A percentile compares a stretch with the other conserved stretches of the same genome.
These are phyloP conservation scores for Gymnopithys bicolor DNA, from an alignment of 2,797 vertebrate species.

Conservation along the genomic window DNA sequence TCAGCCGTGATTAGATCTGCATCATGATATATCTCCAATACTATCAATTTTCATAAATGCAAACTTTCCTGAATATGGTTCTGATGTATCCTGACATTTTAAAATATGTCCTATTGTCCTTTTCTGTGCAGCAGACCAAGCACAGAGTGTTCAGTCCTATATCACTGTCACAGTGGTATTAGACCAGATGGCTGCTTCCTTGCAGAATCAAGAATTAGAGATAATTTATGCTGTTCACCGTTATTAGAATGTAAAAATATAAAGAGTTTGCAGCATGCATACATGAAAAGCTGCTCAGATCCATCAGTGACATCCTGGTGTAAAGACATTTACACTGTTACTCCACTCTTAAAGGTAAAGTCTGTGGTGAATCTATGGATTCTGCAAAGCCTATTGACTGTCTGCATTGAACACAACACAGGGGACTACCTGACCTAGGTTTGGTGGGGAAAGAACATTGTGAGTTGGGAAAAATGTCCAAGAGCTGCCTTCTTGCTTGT, in stretches of 20 bases:
- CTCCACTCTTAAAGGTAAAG: slow-evolving; percentile 39
- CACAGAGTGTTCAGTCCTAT: slow-evolving; percentile 78
- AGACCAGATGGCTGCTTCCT: slow-evolving; percentile 87
- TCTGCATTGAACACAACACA: background rate
- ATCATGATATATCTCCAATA: slow-evolving; percentile 81
- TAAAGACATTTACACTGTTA: background rate
- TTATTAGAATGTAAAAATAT: slow-evolving; percentile 87
- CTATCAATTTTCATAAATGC: slow-evolving; percentile 86
- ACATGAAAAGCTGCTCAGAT: slow-evolving; percentile 74
- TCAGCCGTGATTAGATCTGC: slow-evolving; percentile 78
- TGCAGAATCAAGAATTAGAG: slow-evolving; percentile 82
- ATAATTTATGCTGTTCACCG: slow-evolving; percentile 85
- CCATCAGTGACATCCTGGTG: slow-evolving; percentile 36
- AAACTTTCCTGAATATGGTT: slow-evolving; percentile 82
- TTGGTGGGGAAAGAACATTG: slow-evolving; percentile 18
- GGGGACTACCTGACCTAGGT: background rate
- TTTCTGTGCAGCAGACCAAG: slow-evolving; percentile 82
- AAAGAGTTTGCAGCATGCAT: slow-evolving; percentile 78
- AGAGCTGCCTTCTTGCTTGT: slow-evolving; percentile 19
- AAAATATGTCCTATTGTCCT: slow-evolving; percentile 88
- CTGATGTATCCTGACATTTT: slow-evolving; percentile 85
- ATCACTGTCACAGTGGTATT: slow-evolving; percentile 83
- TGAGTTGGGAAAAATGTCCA: slow-evolving; percentile 30
- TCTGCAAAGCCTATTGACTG: background rate
- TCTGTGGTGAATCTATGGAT: background rate